A percentile compares a stretch with the other conserved stretches of the same genome.
Evolutionary conservation across 2,113 vertebrate genomes (phyloP).

Genomic region (Helogale parvula): DNA sequence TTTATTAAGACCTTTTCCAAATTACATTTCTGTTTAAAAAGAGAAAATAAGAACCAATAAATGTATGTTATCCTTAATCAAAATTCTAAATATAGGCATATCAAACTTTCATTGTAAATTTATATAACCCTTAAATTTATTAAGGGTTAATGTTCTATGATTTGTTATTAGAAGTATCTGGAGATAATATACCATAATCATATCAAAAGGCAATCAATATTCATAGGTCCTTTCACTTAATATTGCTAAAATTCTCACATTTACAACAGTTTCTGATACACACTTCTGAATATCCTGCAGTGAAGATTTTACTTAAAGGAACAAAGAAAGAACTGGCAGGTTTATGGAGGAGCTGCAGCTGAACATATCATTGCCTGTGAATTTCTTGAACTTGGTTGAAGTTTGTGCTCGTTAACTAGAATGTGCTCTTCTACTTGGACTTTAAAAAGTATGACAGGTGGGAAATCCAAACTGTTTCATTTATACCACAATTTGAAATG

Average conservation of each 20-base stretch:
- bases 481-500: background rate
- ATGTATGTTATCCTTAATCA: background rate
- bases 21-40: background rate
- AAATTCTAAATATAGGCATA: background rate
- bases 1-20: background rate
- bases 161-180: background rate
- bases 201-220: constrained; percentile 63
- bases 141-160: background rate
- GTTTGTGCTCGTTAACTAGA: constrained; percentile 41
- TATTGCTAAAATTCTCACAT: constrained; percentile 52
- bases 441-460: constrained; percentile 43
- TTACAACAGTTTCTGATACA: constrained; percentile 36
- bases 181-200: background rate
- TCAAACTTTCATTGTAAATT: constrained; percentile 48
- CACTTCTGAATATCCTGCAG: background rate
- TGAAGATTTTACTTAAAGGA: background rate
- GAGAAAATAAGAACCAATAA: constrained; percentile 12
- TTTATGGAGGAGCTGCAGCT: background rate
- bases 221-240: constrained; percentile 54
- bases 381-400: constrained; percentile 40
- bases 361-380: background rate
- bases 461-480: constrained; percentile 36
- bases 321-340: background rate
- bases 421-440: background rate
- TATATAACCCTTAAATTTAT: constrained; percentile 59